These are phyloP conservation scores for Turnix velox DNA, from an alignment of 2,113 vertebrate species.

Conservation along the genomic window DNA sequence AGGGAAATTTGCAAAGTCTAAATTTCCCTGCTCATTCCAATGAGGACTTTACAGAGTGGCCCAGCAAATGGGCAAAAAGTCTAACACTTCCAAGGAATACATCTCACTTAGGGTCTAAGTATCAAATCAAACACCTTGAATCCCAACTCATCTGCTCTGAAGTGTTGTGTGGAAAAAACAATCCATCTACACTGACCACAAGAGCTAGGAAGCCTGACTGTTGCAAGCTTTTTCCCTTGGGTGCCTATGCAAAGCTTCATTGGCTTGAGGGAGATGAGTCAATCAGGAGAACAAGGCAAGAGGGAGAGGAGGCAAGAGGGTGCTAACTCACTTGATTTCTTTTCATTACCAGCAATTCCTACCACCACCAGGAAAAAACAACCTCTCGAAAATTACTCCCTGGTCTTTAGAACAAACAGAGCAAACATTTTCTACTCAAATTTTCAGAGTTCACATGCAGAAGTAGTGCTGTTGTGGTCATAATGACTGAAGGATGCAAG, in stretches of 20 bases:
- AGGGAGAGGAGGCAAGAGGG: slow-evolving; percentile 28
- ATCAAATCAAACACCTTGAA: not conserved
- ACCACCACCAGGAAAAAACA: not conserved
- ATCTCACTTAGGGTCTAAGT: not conserved
- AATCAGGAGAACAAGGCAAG: slow-evolving; percentile 35
- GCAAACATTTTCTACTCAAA: not conserved
- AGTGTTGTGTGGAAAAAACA: not conserved
- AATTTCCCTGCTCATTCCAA: not conserved
- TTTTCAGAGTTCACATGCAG: not conserved
- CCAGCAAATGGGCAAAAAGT: not conserved
- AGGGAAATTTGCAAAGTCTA: not conserved
- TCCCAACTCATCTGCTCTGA: not conserved
- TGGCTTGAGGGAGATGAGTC: not conserved
- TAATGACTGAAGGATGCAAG: not conserved
- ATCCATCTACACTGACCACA: not conserved
- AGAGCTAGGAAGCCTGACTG: not conserved
- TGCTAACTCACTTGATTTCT: not conserved
- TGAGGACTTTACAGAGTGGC: not conserved
- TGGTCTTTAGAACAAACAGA: not conserved
- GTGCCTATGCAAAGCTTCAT: not conserved
- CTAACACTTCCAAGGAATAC: not conserved
- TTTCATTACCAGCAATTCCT: not conserved
- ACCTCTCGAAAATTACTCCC: not conserved
- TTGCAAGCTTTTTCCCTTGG: not conserved
- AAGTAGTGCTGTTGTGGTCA: not conserved